These are phyloP conservation scores for Nesidiocoris tenuis DNA, from an alignment of 2,888 invertebrate genomes.

Conservation along the genomic window DNA sequence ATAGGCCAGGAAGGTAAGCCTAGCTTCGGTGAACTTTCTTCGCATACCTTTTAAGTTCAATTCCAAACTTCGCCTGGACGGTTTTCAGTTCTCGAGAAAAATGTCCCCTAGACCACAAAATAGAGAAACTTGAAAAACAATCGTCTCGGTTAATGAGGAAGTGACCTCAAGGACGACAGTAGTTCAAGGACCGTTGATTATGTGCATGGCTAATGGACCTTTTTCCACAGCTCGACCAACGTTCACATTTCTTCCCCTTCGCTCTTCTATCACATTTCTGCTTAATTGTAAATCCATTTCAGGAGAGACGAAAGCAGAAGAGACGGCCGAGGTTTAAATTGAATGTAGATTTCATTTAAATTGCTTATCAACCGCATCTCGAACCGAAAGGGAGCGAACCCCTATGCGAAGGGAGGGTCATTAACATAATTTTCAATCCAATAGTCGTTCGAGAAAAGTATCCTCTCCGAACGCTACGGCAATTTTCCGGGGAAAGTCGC, in stretches of 20 bases:
- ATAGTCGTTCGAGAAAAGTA: not conserved
- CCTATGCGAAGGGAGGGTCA: not conserved
- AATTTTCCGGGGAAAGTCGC: too few species aligned
- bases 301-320: not conserved
- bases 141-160: too few species aligned
- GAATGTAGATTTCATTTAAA: slow-evolving; percentile 30
- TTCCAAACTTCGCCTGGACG: too few species aligned
- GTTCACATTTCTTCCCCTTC: not conserved
- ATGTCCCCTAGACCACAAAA: too few species aligned
- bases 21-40: too few species aligned
- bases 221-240: not conserved
- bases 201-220: slow-evolving; percentile 5
- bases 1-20: too few species aligned
- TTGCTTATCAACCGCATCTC: slow-evolving; percentile 22
- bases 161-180: too few species aligned
- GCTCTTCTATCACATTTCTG: slow-evolving; percentile 1
- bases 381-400: not conserved
- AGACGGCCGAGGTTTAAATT: slow-evolving; percentile 4
- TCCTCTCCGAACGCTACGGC: not conserved
- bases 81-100: too few species aligned
- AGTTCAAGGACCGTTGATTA: not conserved
- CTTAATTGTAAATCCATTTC: slow-evolving; percentile 23
- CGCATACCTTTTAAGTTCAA: too few species aligned
- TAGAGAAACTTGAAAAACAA: too few species aligned
- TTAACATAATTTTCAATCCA: slow-evolving; percentile 31